A percentile compares a stretch with the other conserved stretches of the same genome.
Evolutionary conservation across 1,140 invertebrate genomes (phyloP).

Genomic region (Steinernema feltiae): DNA sequence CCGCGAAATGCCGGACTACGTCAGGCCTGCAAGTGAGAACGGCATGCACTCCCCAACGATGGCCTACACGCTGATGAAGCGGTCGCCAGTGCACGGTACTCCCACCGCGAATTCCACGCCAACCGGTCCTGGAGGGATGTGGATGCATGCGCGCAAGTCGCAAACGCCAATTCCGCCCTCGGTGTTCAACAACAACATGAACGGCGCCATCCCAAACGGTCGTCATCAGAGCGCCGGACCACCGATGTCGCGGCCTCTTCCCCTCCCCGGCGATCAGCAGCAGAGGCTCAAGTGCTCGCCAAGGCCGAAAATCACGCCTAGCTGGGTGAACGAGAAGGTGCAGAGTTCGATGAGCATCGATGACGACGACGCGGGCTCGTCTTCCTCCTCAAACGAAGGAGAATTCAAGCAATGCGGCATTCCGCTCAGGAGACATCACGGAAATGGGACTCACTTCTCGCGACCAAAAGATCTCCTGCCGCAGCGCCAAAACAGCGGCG

Average conservation of each 20-base stretch:
- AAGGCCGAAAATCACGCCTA: slow-evolving; percentile 51
- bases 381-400: slow-evolving; percentile 15
- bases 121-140: not conserved
- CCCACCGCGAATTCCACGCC: slow-evolving; percentile 9
- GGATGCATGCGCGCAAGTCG: not conserved
- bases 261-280: slow-evolving; percentile 48
- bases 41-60: not conserved
- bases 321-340: slow-evolving; percentile 57
- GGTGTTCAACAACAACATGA: slow-evolving; percentile 11
- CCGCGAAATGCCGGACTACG: slow-evolving; percentile 66
- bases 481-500: slow-evolving; percentile 30
- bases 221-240: not conserved
- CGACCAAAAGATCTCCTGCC: slow-evolving; percentile 19
- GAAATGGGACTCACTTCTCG: slow-evolving; percentile 23
- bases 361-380: slow-evolving; percentile 39
- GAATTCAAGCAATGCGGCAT: not conserved
- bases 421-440: slow-evolving; percentile 33
- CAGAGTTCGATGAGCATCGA: slow-evolving; percentile 53
- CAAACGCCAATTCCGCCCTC: not conserved
- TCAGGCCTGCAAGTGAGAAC: slow-evolving; percentile 25
- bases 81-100: not conserved
- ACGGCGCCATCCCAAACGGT: not conserved
- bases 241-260: slow-evolving; percentile 31
- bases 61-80: not conserved
- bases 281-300: slow-evolving; percentile 48